These are phyloP conservation scores for Diorhabda carinulata DNA, from an alignment of 1,140 invertebrate genomes.

Conservation along the genomic window DNA sequence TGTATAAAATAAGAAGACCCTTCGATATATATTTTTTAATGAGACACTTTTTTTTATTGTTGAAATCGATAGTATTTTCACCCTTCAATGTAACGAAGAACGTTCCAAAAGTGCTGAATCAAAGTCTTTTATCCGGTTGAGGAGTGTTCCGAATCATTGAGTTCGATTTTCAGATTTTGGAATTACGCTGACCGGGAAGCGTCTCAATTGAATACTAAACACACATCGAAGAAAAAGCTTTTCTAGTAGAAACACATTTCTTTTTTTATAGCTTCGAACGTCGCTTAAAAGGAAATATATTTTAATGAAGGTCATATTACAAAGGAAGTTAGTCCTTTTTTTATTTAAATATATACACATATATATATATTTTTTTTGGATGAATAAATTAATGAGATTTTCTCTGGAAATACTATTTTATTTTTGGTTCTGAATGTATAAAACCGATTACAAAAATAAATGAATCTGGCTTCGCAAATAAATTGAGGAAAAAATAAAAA, in stretches of 20 bases:
- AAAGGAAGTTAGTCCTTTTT: too few relatives aligned
- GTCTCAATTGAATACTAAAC: constrained; percentile 10
- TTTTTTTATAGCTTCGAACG: background rate
- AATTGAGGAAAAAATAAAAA: constrained; percentile 11
- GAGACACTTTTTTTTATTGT: too few relatives aligned
- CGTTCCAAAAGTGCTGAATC: constrained; percentile 12
- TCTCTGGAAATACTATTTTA: too few relatives aligned
- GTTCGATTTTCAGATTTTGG: constrained; percentile 7
- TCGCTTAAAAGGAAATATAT: too few relatives aligned
- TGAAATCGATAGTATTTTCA: background rate
- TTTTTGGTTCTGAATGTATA: too few relatives aligned
- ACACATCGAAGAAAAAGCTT: background rate
- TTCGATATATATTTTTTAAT: too few relatives aligned
- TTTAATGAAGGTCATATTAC: too few relatives aligned
- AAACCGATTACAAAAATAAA: too few relatives aligned
- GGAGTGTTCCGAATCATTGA: constrained; percentile 15
- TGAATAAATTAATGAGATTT: too few relatives aligned
- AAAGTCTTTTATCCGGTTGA: constrained; percentile 9
- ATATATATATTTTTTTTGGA: too few relatives aligned
- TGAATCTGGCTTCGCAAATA: background rate
- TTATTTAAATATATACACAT: too few relatives aligned
- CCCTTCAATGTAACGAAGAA: background rate
- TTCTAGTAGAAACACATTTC: background rate
- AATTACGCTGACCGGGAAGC: constrained; percentile 12
- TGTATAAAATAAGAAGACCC: too few relatives aligned